These are phyloP conservation scores for Calephelis perditalis DNA, from an alignment of 2,888 invertebrate genomes.

Conservation along the genomic window DNA sequence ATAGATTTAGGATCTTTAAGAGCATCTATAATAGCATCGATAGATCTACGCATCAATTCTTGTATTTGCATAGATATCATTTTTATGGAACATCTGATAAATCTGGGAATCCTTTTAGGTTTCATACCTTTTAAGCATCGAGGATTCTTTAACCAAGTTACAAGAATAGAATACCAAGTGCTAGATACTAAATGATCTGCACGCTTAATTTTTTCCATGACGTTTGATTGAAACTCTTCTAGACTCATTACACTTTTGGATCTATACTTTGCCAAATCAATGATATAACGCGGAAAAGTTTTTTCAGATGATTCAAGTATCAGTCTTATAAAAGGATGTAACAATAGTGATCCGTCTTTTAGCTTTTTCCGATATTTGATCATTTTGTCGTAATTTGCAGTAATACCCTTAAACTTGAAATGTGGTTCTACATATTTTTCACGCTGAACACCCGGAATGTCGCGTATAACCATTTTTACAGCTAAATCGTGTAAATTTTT, in stretches of 20 bases:
- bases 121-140: constrained; percentile 62
- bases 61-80: constrained; percentile 80
- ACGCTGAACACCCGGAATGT: constrained; percentile 74
- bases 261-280: constrained; percentile 71
- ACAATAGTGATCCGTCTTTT: constrained; percentile 75
- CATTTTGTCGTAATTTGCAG: constrained; percentile 78
- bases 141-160: constrained; percentile 69
- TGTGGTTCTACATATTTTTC: constrained; percentile 64
- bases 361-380: constrained; percentile 76
- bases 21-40: constrained; percentile 78
- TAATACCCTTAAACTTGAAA: constrained; percentile 81
- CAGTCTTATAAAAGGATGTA: constrained; percentile 80
- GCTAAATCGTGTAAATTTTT: constrained; percentile 80
- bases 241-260: constrained; percentile 56
- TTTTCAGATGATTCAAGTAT: constrained; percentile 73
- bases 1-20: constrained; percentile 73
- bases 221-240: constrained; percentile 46
- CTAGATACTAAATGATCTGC: constrained; percentile 65
- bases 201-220: constrained; percentile 59
- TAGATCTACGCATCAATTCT: constrained; percentile 81
- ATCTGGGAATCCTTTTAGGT: constrained; percentile 51
- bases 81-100: constrained; percentile 63
- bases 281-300: constrained; percentile 73
- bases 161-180: constrained; percentile 63
- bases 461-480: constrained; percentile 80